Evolutionary conservation across 2,888 invertebrate species (phyloP), one percentile per base, ranked within the genome.

Genomic region (Pharmacophagus antenor): DNA sequence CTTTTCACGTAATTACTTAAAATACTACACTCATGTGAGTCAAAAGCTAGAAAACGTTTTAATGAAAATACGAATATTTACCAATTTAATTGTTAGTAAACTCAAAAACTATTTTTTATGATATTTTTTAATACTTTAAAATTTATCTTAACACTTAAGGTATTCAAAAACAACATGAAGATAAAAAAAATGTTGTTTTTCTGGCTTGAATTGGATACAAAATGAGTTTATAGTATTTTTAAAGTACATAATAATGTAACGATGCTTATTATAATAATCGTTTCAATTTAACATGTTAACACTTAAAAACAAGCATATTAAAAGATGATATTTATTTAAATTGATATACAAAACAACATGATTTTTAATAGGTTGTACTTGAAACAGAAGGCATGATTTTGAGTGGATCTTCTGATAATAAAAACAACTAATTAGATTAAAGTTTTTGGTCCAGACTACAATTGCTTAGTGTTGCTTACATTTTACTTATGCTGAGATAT

Each of bases 151-250:
- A n/a, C n/a, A n/a, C n/a, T n/a, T n/a, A n/a, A n/a, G n/a, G n/a
- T n/a, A n/a, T n/a, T n/a, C n/a, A n/a, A n/a, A n/a, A n/a, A n/a
- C n/a, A n/a, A n/a, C n/a, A n/a, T n/a, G n/a, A n/a, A n/a, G n/a
- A n/a, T n/a, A n/a, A n/a, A n/a, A n/a, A n/a, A n/a, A n/a, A n/a
- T n/a, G n/a, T n/a, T n/a, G n/a, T n/a, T n/a, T n/a, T 48, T 48
- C 20, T 59, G 22, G 15, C 54, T 48, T 59, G 42, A 44, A 54
- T 54, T 49, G 37, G 48, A n/a, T 37, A 15, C 44, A 27, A 51
- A 57, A 25, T 15, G 22, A 22, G 46, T 31, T 44, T 51, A 51
- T 44, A 21, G 57, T 18, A 48, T 41, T 27, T 58, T 58, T 52
- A 37, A 54, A 54, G 49, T 23, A n/a, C 6, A 25, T 49, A 48